These are phyloP conservation scores for Drosophila infuscata DNA, from an alignment of 2,888 invertebrate genomes.

Conservation along the genomic window DNA sequence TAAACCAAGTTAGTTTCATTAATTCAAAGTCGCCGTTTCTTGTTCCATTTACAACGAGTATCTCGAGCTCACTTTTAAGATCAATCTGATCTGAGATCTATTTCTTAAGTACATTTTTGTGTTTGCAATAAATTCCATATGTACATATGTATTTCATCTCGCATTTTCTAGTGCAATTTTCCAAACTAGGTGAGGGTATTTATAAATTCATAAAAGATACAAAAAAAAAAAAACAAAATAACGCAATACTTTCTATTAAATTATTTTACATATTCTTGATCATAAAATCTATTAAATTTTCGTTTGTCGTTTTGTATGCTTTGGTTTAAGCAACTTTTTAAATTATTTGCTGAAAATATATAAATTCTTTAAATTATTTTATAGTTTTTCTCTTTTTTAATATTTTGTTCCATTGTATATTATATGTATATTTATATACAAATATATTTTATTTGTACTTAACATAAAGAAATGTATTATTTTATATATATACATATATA, in stretches of 20 bases:
- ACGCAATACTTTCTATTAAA: neutral
- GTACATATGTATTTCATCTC: constrained; percentile 33
- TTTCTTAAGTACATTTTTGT: constrained; percentile 9
- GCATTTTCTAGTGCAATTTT: constrained; percentile 20
- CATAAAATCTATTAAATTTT: neutral
- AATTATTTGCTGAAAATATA: neutral
- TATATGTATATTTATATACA: neutral
- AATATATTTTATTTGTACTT: neutral
- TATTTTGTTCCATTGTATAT: neutral
- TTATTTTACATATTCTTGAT: neutral
- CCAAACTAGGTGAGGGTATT: neutral
- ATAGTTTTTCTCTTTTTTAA: neutral
- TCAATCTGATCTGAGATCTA: neutral
- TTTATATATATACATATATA: neutral
- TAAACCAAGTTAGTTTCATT: constrained; percentile 13
- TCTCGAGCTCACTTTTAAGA: neutral
- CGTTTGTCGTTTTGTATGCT: neutral
- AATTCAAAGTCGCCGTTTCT: constrained; percentile 17
- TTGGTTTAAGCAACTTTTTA: neutral
- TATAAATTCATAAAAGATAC: neutral
- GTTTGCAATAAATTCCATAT: constrained; percentile 39
- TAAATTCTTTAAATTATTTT: neutral
- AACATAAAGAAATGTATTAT: neutral
- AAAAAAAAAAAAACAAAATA: neutral
- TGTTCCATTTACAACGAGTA: constrained; percentile 21